Evolutionary conservation across 2,113 vertebrate species (phyloP), one percentile per base, ranked within the genome.

Genomic region (Pluvialis apricaria): DNA sequence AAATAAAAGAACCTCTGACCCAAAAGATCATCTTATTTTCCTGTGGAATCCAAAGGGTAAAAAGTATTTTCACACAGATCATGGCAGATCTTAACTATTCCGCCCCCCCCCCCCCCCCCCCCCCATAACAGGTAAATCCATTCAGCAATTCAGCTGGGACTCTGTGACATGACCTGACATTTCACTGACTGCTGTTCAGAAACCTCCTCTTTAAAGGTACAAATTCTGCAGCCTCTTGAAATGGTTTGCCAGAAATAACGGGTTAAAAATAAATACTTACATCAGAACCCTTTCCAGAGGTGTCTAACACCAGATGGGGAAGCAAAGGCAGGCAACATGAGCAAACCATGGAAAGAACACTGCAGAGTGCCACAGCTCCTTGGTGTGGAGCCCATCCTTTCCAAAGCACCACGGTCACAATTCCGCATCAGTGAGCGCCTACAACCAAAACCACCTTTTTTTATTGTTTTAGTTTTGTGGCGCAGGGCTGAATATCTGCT

Each of bases 41-140:
- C 58, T 83, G 45, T 62, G 47, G 22, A 54, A 58, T 83, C 34
- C 47, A 44, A 10, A 47, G 17, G 21, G 18, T 45, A 19, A 17
- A n/a, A 82, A 72, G 2, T 17, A 11, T 31, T n/a, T 51, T 90
- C 38, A 44, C 21, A 47, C 8, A 52, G 15, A 13, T 79, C 44
- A 28, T 19, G 42, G 18, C 70, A 66, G 25, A 47, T 19, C 5
- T 22, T 24, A 75, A 6, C 9, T 62, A 18, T 31, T 55, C 29
- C 7, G 7, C 3, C 3, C 13, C 13, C 13, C 32, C 6, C 25
- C 71, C n/a, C n/a, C 7, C 11, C 3, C 3, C 13, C 13, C 13
- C 32, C 6, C 25, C 71, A 11, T 64, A 34, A 44, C 5, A 54
- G 13, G 28, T 52, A 80, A 20, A 31, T 51, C 9, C 20, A 36